Evolutionary conservation across 2,888 invertebrate species (phyloP), one percentile per base, ranked within the genome.

Genomic region (Sarcophaga subvicina): DNA sequence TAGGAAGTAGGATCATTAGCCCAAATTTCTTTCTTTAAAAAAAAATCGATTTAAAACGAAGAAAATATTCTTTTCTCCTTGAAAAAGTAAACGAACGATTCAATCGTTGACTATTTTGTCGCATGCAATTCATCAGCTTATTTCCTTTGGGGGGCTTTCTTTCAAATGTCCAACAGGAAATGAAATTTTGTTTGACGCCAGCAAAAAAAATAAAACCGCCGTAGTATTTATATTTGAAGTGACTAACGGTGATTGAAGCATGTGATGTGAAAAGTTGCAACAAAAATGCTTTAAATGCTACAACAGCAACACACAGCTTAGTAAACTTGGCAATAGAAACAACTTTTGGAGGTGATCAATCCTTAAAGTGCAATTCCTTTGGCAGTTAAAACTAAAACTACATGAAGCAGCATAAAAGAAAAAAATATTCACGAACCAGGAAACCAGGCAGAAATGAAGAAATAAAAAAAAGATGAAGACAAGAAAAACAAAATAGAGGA

Each of bases 191-290:
- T 49, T 20, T 62, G 12, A 66, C 3, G 27, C 49, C 8, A 25
- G 12, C 12, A 47, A 71, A 71, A 64, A 49, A 54, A 67, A 49
- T 8, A 54, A 54, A 54, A 17, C 1, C 54, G 5, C 12, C 54
- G 54, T 14, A 54, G 54, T 54, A 54, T 54, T 54, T 54, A 54
- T 54, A 54, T 54, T 54, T 4, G 54, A 73, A 86, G 69, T 76
- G 77, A 88, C 89, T 89, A 89, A 89, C 89, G 85, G 87, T 90
- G 90, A 91, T 91, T 91, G 89, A 89, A 89, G 89, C 88, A 88
- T 89, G 54, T 54, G 89, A 89, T 90, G 89, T 86, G 88, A 89
- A 90, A 91, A 90, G 88, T 90, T 90, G 87, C 86, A 86, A 83
- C 85, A 89, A 85, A 80, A 85, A 60, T 37, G 76, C 8, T 64